These are phyloP conservation scores for Anastrepha obliqua DNA, from an alignment of 1,140 invertebrate species.

Conservation along the genomic window DNA sequence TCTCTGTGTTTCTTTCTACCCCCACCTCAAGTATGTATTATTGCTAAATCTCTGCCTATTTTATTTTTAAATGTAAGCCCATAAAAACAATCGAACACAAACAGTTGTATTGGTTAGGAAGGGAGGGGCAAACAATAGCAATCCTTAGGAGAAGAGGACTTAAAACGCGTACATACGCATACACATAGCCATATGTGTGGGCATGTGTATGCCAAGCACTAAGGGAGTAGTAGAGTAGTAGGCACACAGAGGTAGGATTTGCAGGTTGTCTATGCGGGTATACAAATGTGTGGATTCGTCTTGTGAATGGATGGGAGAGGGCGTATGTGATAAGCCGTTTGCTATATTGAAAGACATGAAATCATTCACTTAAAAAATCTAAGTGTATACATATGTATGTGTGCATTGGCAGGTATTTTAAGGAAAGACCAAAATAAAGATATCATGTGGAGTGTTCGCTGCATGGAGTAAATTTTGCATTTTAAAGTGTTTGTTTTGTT, in stretches of 20 bases:
- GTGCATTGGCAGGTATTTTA: not conserved
- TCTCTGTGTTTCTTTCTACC: not conserved
- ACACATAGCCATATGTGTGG: not conserved
- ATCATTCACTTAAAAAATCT: too few relatives aligned
- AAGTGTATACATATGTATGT: not conserved
- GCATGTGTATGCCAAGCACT: too few relatives aligned
- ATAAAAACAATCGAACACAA: conserved; percentile 53
- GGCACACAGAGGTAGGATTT: conserved; percentile 8
- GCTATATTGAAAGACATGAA: too few relatives aligned
- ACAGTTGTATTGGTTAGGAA: not conserved
- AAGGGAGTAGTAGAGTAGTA: not conserved
- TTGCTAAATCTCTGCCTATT: conserved; percentile 17
- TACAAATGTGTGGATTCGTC: not conserved
- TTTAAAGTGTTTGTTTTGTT: too few relatives aligned
- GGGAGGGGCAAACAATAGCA: not conserved
- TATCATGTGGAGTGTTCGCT: too few relatives aligned
- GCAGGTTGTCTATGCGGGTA: not conserved
- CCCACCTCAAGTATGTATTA: not conserved
- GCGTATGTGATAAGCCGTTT: too few relatives aligned
- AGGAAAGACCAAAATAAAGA: too few relatives aligned
- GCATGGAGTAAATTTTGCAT: too few relatives aligned
- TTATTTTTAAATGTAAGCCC: conserved; percentile 51
- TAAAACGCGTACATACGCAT: not conserved
- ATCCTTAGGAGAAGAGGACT: not conserved
- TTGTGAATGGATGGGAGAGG: not conserved